Evolutionary conservation across 1,140 invertebrate species (phyloP).

Genomic region (Druon quercuslanigerum): DNA sequence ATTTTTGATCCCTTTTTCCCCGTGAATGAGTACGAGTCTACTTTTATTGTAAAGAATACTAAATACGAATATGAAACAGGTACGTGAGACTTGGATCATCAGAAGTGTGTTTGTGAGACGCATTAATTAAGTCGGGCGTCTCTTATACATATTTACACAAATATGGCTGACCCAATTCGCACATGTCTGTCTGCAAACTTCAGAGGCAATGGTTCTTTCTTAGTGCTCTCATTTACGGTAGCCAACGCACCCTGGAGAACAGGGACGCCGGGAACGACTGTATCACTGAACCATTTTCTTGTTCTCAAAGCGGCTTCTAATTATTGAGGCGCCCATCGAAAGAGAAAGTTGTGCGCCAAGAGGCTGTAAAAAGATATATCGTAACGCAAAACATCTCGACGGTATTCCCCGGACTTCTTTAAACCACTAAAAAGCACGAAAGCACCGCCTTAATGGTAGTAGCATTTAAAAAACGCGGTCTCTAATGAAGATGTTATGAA

Average conservation of each 20-base stretch:
- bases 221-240: neutral
- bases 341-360: slow-evolving; percentile 11
- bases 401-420: neutral
- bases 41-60: neutral
- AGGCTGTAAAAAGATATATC: slow-evolving; percentile 12
- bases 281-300: neutral
- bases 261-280: neutral
- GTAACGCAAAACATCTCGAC: slow-evolving; percentile 16
- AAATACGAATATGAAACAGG: slow-evolving; percentile 1
- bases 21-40: neutral
- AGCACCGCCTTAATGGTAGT: neutral
- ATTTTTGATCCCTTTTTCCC: neutral
- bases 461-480: neutral
- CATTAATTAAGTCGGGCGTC: neutral
- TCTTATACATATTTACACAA: slow-evolving; percentile 3
- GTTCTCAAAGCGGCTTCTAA: neutral
- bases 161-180: slow-evolving; percentile 12
- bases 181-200: neutral
- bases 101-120: neutral
- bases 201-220: slow-evolving; percentile 4
- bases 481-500: slow-evolving; percentile 21
- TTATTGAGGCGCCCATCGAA: slow-evolving; percentile 22
- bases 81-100: slow-evolving; percentile 9
- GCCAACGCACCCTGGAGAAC: too few relatives aligned
- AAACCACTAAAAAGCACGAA: neutral